Percentiles rank a stretch among this genome's conserved stretches.
Conservation (phyloP, 2,797 vertebrate species). For the Rhinophrynus dorsalis region DNA sequence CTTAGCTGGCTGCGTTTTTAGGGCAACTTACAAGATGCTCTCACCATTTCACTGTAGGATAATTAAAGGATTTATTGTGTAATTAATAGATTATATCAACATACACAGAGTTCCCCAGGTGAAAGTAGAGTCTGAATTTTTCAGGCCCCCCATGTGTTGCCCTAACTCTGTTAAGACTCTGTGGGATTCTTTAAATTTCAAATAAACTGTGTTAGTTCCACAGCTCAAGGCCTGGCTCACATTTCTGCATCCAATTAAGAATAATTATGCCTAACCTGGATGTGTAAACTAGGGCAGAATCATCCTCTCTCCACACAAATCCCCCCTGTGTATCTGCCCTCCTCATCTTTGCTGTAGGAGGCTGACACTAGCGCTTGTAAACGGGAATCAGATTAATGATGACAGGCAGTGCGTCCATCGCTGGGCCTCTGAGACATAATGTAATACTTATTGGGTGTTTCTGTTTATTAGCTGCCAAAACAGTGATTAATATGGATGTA, state of each 20-base stretch:
- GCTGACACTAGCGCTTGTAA: constrained; percentile 19
- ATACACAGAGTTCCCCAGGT: background rate
- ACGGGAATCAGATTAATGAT: constrained; percentile 24
- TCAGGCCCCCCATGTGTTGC: constrained; percentile 5
- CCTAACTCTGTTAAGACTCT: constrained; percentile 29
- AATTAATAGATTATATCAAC: constrained; percentile 35
- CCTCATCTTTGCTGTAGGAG: background rate
- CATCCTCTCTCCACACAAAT: constrained; percentile 1
- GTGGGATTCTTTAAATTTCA: constrained; percentile 18
- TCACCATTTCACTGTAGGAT: background rate
- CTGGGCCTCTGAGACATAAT: constrained; percentile 7
- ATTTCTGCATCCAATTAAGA: constrained; percentile 39
- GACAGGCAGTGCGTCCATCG: background rate
- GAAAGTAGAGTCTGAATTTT: background rate
- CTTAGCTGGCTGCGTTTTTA: constrained; percentile 25
- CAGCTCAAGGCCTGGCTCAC: constrained; percentile 9
- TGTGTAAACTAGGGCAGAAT: constrained; percentile 41
- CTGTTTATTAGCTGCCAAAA: constrained; percentile 1
- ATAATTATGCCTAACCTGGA: constrained; percentile 31
- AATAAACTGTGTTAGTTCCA: constrained; percentile 28
- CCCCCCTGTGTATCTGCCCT: constrained; percentile 8
- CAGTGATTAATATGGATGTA: too few species aligned
- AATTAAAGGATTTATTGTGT: constrained; percentile 31
- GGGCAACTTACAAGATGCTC: constrained; percentile 17
- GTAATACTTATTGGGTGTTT: background rate